Evolutionary conservation across 2,888 invertebrate species (phyloP), one percentile per base, ranked within the genome.

Genomic region (Chrysolina americana): DNA sequence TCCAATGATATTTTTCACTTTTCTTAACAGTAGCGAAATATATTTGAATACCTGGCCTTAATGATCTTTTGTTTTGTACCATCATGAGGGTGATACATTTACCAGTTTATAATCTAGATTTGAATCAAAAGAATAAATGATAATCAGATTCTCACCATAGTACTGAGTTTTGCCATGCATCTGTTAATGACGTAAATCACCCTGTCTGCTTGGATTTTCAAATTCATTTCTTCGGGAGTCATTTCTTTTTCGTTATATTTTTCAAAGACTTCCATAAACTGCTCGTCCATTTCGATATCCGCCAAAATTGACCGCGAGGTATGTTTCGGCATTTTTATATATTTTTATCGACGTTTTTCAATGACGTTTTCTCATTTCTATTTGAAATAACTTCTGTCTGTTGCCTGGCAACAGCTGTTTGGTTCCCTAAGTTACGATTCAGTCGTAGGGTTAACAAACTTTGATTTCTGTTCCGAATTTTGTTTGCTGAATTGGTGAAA

Each of bases 121-220:
- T 41, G 6, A 21, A 15, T 21, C 41, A 8, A 19, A 65, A 15
- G 13, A 44, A 1, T 21, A 28, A 56, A 19, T 13, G 11, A n/a
- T 19, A 19, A 17, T 68, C 15, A 9, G 13, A 17, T 50, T 41
- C 70, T 73, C 44, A 73, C 76, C 71, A 77, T 36, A 5, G 59
- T 44, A 70, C 70, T 71, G 8, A 77, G 21, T 65, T 74, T 77
- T 1, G 75, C 75, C 19, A 75, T 47, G 65, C 72, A 68, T 74
- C 71, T 74, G 17, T 74, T 77, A 6, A 77, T 41, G 19, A 74
- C 48, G 50, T 77, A 77, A 50, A 89, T 88, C 64, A 92, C 89
- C 41, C 91, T 87, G 73, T 91, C 90, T 2, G 89, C 87, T 85
- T 91, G 90, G 69, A 92, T 91, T 81, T 90, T 89, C 78, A 91